Percentiles rank a stretch among this genome's conserved stretches.
Conservation (phyloP, 2,888 invertebrate genomes). For the Agrenia bidenticulata region DNA sequence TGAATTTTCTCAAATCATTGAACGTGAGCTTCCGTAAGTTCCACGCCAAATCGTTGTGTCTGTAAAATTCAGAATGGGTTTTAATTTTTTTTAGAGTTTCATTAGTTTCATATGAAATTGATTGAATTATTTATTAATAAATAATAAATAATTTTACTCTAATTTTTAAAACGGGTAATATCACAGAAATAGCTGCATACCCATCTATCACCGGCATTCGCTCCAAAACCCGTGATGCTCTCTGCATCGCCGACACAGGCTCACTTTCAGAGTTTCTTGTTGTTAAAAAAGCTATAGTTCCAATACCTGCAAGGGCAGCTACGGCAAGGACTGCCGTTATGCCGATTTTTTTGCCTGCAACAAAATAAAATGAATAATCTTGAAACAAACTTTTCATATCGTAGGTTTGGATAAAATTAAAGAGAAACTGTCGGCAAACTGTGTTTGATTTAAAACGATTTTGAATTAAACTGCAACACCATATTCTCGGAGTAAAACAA, state of each 20-base stretch:
- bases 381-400: too few relatives aligned
- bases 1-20: conserved; percentile 54
- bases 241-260: neutral
- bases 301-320: conserved; percentile 2
- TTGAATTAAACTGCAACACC: too few relatives aligned
- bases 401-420: too few relatives aligned
- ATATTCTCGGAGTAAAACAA: too few relatives aligned
- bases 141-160: neutral
- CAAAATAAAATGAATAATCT: too few relatives aligned
- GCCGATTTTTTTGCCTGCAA: conserved; percentile 8
- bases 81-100: neutral
- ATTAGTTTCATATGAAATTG: neutral
- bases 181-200: too few relatives aligned
- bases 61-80: too few relatives aligned
- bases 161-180: too few relatives aligned
- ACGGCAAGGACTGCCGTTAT: neutral
- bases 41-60: conserved; percentile 56
- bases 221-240: conserved; percentile 21
- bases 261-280: neutral
- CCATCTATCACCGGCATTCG: conserved; percentile 45
- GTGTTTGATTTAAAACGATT: too few relatives aligned
- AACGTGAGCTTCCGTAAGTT: conserved; percentile 54
- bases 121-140: neutral
- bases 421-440: too few relatives aligned
- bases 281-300: conserved; percentile 3